Evolutionary conservation across 1,140 invertebrate genomes (phyloP), one percentile per base, ranked within the genome.

Genomic region (Drosophila mauritiana): DNA sequence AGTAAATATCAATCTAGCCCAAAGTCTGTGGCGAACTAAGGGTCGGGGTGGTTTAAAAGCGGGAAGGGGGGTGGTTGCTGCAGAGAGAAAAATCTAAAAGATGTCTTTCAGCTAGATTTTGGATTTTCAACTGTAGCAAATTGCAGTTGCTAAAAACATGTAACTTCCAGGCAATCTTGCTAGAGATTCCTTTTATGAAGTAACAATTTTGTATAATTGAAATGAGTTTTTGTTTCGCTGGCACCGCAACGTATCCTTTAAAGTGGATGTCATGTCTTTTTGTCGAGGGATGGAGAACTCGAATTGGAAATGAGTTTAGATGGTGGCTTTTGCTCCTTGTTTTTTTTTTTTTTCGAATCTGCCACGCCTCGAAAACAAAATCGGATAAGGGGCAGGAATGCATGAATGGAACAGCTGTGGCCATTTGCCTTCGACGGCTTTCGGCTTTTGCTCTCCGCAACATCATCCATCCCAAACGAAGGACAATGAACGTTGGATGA

Each of bases 201-300:
- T 31, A 31, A 31, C 27, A 10, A 31, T 31, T 31, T 8, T 31
- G 31, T 31, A 8, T 8, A 10, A 31, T 31, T 10, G 7, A 31
- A 31, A 31, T 31, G 31, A 31, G 31, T 8, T 31, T 31, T 31
- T 31, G 31, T 8, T 69, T 56, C 25, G 48, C 37, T 86, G 53
- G 78, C 80, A 88, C 84, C 80, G 64, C 72, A 88, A 84, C 76
- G 88, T 80, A 80, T 89, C 83, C 77, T 89, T 88, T 89, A 88
- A 88, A 88, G 80, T 74, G 84, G 53, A 84, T 88, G 75, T 77
- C 69, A 65, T 63, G 77, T 73, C 42, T 49, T 27, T 22, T 15
- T 5, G 34, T 27, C 2, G 31, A n/a, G 25, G 63, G 51, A 55
- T 48, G 5, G 48, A 17, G 36, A 40, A 12, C 11, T 39, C 37